A percentile compares a stretch with the other conserved stretches of the same genome.
Conservation (phyloP, 2,113 vertebrate species). For the Datnioides undecimradiatus region DNA sequence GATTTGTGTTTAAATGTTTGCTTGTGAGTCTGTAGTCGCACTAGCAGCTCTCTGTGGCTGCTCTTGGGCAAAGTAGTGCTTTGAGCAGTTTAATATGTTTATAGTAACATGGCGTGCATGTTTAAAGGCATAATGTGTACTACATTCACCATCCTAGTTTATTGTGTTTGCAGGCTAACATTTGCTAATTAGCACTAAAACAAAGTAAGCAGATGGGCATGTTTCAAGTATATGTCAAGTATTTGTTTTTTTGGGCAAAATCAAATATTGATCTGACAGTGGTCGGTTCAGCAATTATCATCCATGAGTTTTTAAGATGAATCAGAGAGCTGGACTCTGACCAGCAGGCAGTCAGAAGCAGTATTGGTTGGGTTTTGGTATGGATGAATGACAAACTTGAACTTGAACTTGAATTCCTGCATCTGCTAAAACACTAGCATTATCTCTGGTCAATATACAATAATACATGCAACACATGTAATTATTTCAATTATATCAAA, state of each 20-base stretch:
- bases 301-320: background rate
- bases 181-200: background rate
- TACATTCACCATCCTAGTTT: background rate
- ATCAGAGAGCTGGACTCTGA: background rate
- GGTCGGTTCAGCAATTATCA: too few species aligned
- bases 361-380: background rate
- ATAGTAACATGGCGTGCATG: too few species aligned
- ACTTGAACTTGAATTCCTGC: conserved; percentile 2
- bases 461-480: conserved; percentile 13
- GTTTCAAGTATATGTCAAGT: background rate
- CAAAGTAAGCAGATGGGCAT: background rate
- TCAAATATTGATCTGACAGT: background rate
- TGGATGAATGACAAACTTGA: background rate
- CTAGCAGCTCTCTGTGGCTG: background rate
- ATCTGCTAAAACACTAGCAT: conserved; percentile 6
- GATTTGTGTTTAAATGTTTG: background rate
- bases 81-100: too few species aligned
- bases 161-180: background rate
- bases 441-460: conserved; percentile 32
- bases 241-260: background rate
- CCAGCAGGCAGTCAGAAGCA: background rate
- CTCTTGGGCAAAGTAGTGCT: background rate
- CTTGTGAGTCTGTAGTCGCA: background rate
- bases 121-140: background rate
- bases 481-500: conserved; percentile 20